Evolutionary conservation across 2,797 vertebrate species (phyloP).

Genomic region (Apogon hyalosoma): DNA sequence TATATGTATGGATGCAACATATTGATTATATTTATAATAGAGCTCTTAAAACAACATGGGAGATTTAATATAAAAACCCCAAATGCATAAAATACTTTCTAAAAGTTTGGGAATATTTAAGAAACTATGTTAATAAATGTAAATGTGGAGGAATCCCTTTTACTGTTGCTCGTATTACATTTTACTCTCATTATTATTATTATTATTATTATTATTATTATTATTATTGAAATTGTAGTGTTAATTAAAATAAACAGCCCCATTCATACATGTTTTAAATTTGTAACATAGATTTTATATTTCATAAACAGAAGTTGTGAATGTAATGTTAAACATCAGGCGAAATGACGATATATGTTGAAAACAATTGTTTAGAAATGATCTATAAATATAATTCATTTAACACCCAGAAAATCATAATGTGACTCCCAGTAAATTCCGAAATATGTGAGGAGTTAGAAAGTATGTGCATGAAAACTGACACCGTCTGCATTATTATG

Average conservation of each 20-base stretch:
- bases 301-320: neutral
- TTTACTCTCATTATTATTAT: no score
- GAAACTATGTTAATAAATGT: conserved; percentile 1
- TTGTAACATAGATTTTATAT: no score
- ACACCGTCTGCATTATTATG: no score
- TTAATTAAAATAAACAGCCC: no score
- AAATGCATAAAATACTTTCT: neutral
- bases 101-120: neutral
- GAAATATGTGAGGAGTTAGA: conserved; percentile 1
- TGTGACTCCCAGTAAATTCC: neutral
- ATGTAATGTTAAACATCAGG: neutral
- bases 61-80: neutral
- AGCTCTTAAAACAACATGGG: neutral
- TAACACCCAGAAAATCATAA: neutral
- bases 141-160: neutral
- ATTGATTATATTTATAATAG: conserved; percentile 2
- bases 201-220: no score
- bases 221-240: no score
- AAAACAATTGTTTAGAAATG: neutral
- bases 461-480: neutral
- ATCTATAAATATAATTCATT: conserved; percentile 17
- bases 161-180: neutral
- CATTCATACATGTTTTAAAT: no score
- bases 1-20: neutral
- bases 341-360: neutral